Percentiles rank a stretch among this genome's conserved stretches.
phyloP scores from a whole-genome alignment of 2,888 invertebrate species.

The Brachyopa scutellaris region DNA sequence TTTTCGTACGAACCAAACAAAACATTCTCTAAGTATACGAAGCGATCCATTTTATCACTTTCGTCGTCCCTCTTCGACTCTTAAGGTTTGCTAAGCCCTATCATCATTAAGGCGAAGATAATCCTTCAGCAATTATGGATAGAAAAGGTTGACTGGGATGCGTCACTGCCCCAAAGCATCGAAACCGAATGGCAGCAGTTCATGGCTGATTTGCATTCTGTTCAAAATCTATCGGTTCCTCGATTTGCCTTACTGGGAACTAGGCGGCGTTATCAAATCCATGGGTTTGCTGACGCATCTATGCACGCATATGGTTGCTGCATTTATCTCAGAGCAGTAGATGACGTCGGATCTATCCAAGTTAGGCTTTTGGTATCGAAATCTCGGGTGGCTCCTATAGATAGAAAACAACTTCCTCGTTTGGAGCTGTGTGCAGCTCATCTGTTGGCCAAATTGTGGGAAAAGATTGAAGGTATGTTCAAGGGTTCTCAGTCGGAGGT shows the following conservation, averaged over 20 bases:
- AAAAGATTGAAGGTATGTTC: too few relatives aligned
- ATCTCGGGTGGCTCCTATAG: neutral
- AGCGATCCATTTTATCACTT: slow-evolving; percentile 11
- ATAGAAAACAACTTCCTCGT: neutral
- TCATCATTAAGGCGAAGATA: slow-evolving; percentile 50
- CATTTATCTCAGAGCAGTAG: neutral
- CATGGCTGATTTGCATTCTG: neutral
- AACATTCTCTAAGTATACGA: slow-evolving; percentile 4
- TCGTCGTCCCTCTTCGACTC: slow-evolving; percentile 53
- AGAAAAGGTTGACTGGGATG: slow-evolving; percentile 43
- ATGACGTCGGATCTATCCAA: neutral
- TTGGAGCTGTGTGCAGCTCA: neutral
- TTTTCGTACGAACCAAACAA: slow-evolving; percentile 25
- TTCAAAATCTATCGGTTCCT: neutral
- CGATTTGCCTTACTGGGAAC: slow-evolving; percentile 1
- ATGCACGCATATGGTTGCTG: slow-evolving; percentile 21
- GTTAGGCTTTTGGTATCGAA: neutral
- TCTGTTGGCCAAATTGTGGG: neutral
- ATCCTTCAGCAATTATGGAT: slow-evolving; percentile 60
- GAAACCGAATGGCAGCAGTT: slow-evolving; percentile 4
- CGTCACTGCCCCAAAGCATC: neutral
- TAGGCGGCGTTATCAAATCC: neutral
- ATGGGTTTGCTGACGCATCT: slow-evolving; percentile 32
- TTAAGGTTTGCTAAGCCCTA: slow-evolving; percentile 42
- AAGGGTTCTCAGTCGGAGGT: too few relatives aligned